Conservation (phyloP, 2,888 invertebrate genomes). For the Lochmaea crataegi region DNA sequence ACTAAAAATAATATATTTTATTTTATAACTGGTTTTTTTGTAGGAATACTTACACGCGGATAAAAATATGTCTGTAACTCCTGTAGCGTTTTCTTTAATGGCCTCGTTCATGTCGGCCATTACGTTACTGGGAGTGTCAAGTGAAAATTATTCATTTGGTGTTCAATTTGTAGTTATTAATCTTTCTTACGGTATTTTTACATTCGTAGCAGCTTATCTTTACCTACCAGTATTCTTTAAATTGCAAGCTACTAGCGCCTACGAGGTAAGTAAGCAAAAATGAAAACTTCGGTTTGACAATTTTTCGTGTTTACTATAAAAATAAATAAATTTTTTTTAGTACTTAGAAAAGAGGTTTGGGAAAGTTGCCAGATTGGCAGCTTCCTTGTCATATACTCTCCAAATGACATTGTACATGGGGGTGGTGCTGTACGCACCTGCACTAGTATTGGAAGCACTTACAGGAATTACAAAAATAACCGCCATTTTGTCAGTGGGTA, state of each 20-base stretch:
- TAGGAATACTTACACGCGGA: conserved; percentile 88
- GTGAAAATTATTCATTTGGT: conserved; percentile 87
- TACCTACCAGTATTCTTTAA: conserved; percentile 90
- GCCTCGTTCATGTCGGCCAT: conserved; percentile 95
- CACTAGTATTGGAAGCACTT: conserved; percentile 88
- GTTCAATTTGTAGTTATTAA: conserved; percentile 84
- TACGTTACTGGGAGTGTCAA: conserved; percentile 87
- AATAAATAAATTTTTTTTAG: conserved; percentile 64
- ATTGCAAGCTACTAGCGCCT: conserved; percentile 86
- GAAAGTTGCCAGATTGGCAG: conserved; percentile 76
- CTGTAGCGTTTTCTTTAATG: conserved; percentile 90
- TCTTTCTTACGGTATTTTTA: conserved; percentile 79
- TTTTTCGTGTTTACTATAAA: background rate
- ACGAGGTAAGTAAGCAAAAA: conserved; percentile 72
- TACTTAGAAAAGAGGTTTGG: conserved; percentile 92
- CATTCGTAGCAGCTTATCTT: conserved; percentile 80
- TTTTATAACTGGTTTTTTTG: conserved; percentile 48
- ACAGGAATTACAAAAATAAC: conserved; percentile 80
- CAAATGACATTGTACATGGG: conserved; percentile 94
- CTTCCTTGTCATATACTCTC: conserved; percentile 85
- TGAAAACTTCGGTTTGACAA: no score
- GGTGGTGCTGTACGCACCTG: conserved; percentile 93
- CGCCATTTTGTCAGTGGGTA: conserved; percentile 79
- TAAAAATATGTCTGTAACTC: conserved; percentile 80
- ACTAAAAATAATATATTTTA: background rate